Conservation (phyloP, 2,797 vertebrate species). For the Lateolabrax maculatus region DNA sequence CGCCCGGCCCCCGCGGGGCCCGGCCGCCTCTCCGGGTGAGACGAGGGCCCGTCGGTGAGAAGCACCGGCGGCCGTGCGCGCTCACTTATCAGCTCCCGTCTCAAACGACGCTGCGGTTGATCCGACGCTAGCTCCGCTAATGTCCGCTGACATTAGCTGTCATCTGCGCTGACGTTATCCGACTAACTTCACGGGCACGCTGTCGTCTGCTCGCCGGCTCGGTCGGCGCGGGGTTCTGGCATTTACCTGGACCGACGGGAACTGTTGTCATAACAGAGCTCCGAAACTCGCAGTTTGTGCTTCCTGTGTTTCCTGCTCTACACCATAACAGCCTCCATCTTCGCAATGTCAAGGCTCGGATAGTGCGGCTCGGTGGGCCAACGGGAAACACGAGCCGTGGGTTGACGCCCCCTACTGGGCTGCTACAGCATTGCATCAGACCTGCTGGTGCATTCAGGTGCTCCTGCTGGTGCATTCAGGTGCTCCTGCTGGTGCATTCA, state of each 20-base stretch:
- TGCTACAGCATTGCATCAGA: constrained; percentile 3
- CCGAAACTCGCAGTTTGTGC: constrained; percentile 53
- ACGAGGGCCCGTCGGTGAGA: background rate
- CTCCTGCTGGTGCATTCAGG: too few species aligned
- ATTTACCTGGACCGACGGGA: constrained; percentile 75
- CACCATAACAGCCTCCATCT: constrained; percentile 79
- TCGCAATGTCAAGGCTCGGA: constrained; percentile 77
- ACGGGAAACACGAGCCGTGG: constrained; percentile 52
- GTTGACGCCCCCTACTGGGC: constrained; percentile 59
- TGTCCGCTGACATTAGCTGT: constrained; percentile 76
- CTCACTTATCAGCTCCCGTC: constrained; percentile 15
- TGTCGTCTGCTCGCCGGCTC: constrained; percentile 11
- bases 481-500: too few species aligned
- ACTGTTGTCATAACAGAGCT: constrained; percentile 76
- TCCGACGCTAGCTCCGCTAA: constrained; percentile 49
- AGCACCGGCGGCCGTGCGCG: background rate
- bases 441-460: constrained; percentile 19
- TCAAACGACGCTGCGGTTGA: constrained; percentile 43
- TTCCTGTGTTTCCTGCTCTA: constrained; percentile 63
- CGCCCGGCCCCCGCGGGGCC: background rate
- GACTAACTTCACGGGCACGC: constrained; percentile 44
- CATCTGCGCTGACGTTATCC: constrained; percentile 49
- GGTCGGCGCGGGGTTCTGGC: too few species aligned
- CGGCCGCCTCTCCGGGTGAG: background rate
- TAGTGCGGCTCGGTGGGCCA: constrained; percentile 67